These are phyloP conservation scores for Drosophila santomea DNA, from an alignment of 1,140 invertebrate genomes.

Conservation along the genomic window DNA sequence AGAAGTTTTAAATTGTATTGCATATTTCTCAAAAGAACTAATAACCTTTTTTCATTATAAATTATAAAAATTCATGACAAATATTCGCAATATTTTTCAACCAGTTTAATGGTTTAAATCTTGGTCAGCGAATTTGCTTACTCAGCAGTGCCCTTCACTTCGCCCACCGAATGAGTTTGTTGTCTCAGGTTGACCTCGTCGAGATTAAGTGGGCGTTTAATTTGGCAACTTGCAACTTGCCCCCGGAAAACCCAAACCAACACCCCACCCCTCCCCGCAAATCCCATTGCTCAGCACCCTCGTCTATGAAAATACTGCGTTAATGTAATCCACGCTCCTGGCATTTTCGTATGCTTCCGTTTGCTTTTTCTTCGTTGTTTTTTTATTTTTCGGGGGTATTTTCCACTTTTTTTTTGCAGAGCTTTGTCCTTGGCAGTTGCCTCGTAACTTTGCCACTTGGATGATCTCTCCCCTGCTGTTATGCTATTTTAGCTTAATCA, in stretches of 20 bases:
- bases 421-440: constrained; percentile 61
- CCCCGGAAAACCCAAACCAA: constrained; percentile 8
- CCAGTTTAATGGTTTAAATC: not conserved
- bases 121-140: constrained; percentile 16
- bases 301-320: constrained; percentile 68
- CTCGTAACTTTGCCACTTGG: constrained; percentile 57
- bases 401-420: constrained; percentile 24
- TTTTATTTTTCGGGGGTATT: constrained; percentile 44
- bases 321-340: constrained; percentile 71
- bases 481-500: constrained; percentile 81
- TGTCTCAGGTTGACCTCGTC: constrained; percentile 78
- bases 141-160: constrained; percentile 22
- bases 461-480: constrained; percentile 46
- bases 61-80: no score
- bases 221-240: constrained; percentile 67
- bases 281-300: constrained; percentile 3
- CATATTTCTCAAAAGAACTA: not conserved
- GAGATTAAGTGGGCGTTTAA: constrained; percentile 83
- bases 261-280: constrained; percentile 10
- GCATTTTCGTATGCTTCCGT: constrained; percentile 52
- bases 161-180: constrained; percentile 67
- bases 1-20: no score
- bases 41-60: not conserved
- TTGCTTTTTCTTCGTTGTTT: constrained; percentile 49
- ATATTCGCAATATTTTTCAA: no score